Base-by-base conservation (phyloP, 2,797 vertebrate species). In the Perdix hodgsoniae region DNA sequence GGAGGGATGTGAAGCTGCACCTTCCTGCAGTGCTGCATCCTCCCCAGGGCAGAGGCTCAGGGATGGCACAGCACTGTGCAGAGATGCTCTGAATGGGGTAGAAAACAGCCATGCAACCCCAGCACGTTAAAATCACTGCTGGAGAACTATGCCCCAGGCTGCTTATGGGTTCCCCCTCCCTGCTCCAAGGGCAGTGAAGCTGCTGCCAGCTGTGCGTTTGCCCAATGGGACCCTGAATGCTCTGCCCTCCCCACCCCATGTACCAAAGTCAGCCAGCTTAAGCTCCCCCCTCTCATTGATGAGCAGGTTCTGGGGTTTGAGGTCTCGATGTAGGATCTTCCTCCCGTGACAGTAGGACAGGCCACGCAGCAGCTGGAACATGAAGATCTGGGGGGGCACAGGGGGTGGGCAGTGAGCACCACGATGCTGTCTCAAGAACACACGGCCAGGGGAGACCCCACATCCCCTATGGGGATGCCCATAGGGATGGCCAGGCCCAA, bases 271-370 rank as follows among this genome's bases (percentile, higher is more conserved):
- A 0, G 99, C 99, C 80, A 99, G 98, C 95, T 99, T 99, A 83
- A 99, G 98, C 95, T 99, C 99, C 54, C 99, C 99, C 60, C 98
- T 98, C 86, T 99, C 99, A 0, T 99, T 99, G 96, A 99, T 99
- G 93, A 99, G 98, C 90, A 99, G 96, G 96, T 99, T 99, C 97
- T 99, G 99, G 37, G 99, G 99, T 89, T 99, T 99, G 49, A 99
- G 98, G 97, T 99, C 99, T 91, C 99, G 97, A 97, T 99, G 99
- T 33, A 99, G 98, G 97, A 99, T 99, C 94, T 99, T 99, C 57
- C 98, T 98, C 66, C 97, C 98, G 63, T 99, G 99, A 85, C 99
- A 99, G 75, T 99, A 99, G 52, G 99, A 98, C 18, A 99, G 98
- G 33, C 99, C 99, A 11, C 99, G 98, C 86, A 99, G 97, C 91